Evolutionary conservation across 2,888 invertebrate species (phyloP), one percentile per base, ranked within the genome.

Genomic region (Fragum whitleyi): DNA sequence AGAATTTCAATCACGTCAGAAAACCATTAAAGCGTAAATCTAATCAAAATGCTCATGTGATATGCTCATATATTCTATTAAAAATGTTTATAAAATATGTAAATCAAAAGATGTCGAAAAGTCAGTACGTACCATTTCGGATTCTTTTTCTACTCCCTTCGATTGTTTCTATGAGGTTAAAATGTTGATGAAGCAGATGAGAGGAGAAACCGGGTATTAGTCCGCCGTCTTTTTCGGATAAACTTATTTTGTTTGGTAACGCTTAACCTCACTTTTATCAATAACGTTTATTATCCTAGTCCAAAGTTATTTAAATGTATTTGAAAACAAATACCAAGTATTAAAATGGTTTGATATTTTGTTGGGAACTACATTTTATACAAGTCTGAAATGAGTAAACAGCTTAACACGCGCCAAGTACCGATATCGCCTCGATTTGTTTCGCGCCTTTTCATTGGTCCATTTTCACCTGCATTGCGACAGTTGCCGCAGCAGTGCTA

Each of bases 401-500:
- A n/a, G 62, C 23, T 65, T 9, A 26, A 47, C 62, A 73, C 51
- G 62, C 62, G 51, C 62, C 21, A 21, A 28, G 26, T 53, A 73
- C 62, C 73, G 51, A 72, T 72, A 72, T 28, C 51, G 23, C 51
- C 47, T 61, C 19, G 21, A 32, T 61, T 68, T 85, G 83, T 78
- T 81, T 86, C 81, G 77, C 69, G 26, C 61, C 16, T 70, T 86
- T 73, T 74, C 70, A 87, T 87, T 87, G 87, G 87, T 76, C 79
- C 42, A 57, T 79, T 70, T 78, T 82, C 76, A 85, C 86, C 86
- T 86, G 87, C 87, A 87, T 81, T 87, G 87, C 87, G 87, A 87
- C 87, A 87, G 82, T 75, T 91, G 92, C 97, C 96, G 97, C 97
- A 95, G 79, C 65, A 73, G 73, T 73, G 61, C 61, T 47, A 29